Evolutionary conservation across 2,888 invertebrate genomes (phyloP).

Genomic region (Anorthoa munda): DNA sequence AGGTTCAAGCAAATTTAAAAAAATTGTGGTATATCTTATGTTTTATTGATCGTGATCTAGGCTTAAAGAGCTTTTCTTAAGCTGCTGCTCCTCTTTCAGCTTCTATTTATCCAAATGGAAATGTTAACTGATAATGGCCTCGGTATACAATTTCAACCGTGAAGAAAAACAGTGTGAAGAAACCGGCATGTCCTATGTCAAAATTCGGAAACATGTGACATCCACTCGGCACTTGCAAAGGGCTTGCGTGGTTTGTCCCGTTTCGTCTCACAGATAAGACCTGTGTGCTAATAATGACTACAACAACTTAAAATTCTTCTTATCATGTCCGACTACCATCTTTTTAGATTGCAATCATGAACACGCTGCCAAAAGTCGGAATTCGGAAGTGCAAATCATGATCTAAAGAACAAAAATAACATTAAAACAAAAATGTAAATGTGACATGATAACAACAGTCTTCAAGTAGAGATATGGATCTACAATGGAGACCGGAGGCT

Average conservation of each 20-base stretch:
- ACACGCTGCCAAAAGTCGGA: background rate
- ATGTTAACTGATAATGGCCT: background rate
- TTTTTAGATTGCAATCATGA: slow-evolving; percentile 5
- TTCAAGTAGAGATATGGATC: slow-evolving; percentile 10
- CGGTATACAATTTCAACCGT: background rate
- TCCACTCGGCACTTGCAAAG: background rate
- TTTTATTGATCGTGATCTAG: background rate
- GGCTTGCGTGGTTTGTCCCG: background rate
- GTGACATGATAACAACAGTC: slow-evolving; percentile 24
- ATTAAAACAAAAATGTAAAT: slow-evolving; percentile 24
- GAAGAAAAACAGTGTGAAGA: background rate
- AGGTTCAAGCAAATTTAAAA: background rate
- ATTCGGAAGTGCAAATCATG: background rate
- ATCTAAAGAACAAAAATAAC: background rate
- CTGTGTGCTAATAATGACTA: background rate
- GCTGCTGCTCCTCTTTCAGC: background rate
- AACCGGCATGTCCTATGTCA: background rate
- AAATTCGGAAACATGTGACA: background rate
- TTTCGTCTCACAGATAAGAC: background rate
- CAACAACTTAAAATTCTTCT: background rate
- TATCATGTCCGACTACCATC: no score
- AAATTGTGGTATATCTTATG: background rate
- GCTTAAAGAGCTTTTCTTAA: background rate
- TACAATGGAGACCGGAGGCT: slow-evolving; percentile 23
- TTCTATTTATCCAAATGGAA: background rate